Base-by-base conservation (phyloP, 2,797 vertebrate genomes). In the Harpagifer antarcticus region DNA sequence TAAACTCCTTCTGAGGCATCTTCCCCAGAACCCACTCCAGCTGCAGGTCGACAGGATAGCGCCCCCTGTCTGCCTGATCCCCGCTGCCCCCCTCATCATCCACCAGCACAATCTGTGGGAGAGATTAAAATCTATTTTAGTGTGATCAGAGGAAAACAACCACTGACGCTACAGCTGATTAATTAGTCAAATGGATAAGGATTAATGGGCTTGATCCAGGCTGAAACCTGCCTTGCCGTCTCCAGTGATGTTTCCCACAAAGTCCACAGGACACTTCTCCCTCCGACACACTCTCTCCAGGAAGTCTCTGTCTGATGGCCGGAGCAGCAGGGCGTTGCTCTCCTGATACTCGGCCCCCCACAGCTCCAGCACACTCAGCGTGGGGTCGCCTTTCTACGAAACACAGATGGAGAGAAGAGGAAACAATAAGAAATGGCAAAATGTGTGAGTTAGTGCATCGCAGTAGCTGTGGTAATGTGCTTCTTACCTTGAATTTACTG, bases 341-440 rank as follows among this genome's bases (percentile, higher is more conserved):
- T 98, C 97, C 90, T 99, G 97, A 88, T 99, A 99, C 87, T 99
- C 97, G 0, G 97, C 97, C 3, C 97, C 97, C 97, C 97, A 99
- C 59, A 98, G 93, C 94, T 99, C 97, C 87, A 98, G 79, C 84
- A 97, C 94, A 12, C 96, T 99, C 83, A 99, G 81, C 0, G 97
- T 98, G 3, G 97, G 96, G 86, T 99, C 97, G 4, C 96, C 97
- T 19, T 95, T 95, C 97, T 99, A 72, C 5, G 74, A 31, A 57
- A 69, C 15, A 49, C 3, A 64, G 15, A 23, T 9, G 58, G 12
- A 52, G 42, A 17, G 7, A 31, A 37, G 37, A 48, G 10, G 23
- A 20, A 20, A 63, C 9, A 33, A 11, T 5, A 11, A 45, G 20
- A 75, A 43, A 47, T 0, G 15, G 10, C 31, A 68, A 48, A 43